Evolutionary conservation across 2,113 vertebrate species (phyloP), one percentile per base, ranked within the genome.

Genomic region (Gopherus flavomarginatus): DNA sequence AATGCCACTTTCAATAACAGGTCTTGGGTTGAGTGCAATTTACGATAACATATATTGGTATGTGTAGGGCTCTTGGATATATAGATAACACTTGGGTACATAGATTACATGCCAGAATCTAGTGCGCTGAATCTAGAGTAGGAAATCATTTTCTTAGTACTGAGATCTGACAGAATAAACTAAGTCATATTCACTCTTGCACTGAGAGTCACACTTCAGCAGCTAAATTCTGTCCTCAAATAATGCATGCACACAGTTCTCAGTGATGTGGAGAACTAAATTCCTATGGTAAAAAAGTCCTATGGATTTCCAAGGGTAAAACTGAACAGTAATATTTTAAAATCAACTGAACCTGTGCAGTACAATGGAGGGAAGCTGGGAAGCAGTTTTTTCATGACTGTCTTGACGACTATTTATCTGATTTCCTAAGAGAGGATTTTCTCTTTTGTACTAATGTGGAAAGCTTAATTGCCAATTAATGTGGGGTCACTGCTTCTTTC

Each of bases 1-100:
- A 77, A 91, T 77, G 11, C 24, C 29, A 57, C 38, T 89, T 93
- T 29, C 81, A 86, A 77, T 80, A 84, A 84, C 3, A 92, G 35
- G n/a, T 92, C 31, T 12, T 4, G 1, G 2, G 7, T 19, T 5
- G 1, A 54, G 7, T 16, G n/a, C 13, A 84, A 78, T 83, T 91
- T 35, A 17, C 16, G 81, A 31, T 12, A 79, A 69, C 69, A 89
- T 13, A 16, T 57, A 12, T 52, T 27, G 79, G 53, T 75, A 93
- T 56, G 81, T 53, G 83, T 88, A 72, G 47, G 92, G 59, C 81
- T 3, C 0, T 1, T 84, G 69, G 83, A 29, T 85, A 19, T n/a
- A n/a, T 83, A 38, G 84, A n/a, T 78, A 79, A 3, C 17, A 69
- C 53, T 1, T 84, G 69, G 83, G 31, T 85, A 19, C 38, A n/a